phyloP scores from a whole-genome alignment of 2,888 invertebrate species.

The Atrina japonica region DNA sequence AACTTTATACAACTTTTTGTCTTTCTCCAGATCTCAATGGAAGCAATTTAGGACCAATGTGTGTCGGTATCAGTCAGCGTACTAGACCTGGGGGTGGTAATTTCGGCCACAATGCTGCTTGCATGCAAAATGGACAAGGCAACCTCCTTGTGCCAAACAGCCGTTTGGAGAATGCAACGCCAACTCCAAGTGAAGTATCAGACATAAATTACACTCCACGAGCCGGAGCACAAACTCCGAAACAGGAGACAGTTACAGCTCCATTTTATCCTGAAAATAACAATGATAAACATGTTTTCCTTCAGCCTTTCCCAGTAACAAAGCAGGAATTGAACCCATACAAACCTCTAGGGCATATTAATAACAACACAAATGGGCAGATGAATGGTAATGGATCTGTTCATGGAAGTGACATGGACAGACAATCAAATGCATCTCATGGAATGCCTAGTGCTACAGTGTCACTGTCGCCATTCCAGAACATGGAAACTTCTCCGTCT shows the following conservation, averaged over 20 bases:
- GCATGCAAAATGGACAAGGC: constrained; percentile 34
- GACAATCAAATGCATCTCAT: constrained; percentile 37
- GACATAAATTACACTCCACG: constrained; percentile 65
- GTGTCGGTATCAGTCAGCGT: constrained; percentile 38
- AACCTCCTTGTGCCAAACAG: constrained; percentile 63
- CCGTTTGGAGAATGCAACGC: constrained; percentile 69
- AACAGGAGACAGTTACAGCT: constrained; percentile 60
- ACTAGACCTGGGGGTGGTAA: constrained; percentile 38
- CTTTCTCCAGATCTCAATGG: constrained; percentile 40
- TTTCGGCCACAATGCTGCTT: constrained; percentile 51
- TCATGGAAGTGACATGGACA: constrained; percentile 54
- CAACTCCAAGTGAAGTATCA: constrained; percentile 75
- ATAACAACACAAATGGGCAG: constrained; percentile 30
- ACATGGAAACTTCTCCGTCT: constrained; percentile 69
- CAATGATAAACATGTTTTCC: constrained; percentile 68
- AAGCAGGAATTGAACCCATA: constrained; percentile 72
- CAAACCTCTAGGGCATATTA: constrained; percentile 66
- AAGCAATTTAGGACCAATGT: constrained; percentile 38
- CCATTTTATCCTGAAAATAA: constrained; percentile 59
- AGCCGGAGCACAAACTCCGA: constrained; percentile 61
- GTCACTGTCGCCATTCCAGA: constrained; percentile 72
- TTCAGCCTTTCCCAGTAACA: constrained; percentile 67
- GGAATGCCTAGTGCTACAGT: constrained; percentile 63
- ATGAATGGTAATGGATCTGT: constrained; percentile 33
- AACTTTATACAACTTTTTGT: too few species aligned